Base-by-base conservation (phyloP, 1,140 invertebrate genomes). In the Maconellicoccus hirsutus region DNA sequence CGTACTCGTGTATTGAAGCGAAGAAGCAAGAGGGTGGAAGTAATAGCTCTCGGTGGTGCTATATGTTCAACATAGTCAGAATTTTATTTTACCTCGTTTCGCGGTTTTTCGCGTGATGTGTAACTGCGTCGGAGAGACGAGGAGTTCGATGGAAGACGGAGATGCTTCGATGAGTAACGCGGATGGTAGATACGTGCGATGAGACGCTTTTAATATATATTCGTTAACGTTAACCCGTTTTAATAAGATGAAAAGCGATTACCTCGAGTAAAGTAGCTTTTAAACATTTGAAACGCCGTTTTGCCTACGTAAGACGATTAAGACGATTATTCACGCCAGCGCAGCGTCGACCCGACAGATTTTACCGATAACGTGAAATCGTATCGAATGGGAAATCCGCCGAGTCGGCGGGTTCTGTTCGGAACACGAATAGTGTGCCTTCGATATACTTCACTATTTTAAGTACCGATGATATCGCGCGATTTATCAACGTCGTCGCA, bases 271-370 rank as follows among this genome's bases (percentile, higher is more conserved):
- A 52, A 16, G 42, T 19, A 52, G 16, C 42, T 52, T 52, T 52
- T 19, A 52, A 52, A 52, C 42, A 52, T 52, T 16, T 52, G 42
- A 52, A 52, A 52, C 42, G n/a, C n/a, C n/a, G 42, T 52, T 52
- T 52, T 52, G 42, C 42, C 42, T 52, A 52, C 42, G 42, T 52
- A 52, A 52, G 42, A 52, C 42, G 42, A 52, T 52, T 52, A 52
- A 52, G 42, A 52, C 42, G 42, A 52, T 52, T 52, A 52, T 52
- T 52, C 42, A 52, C 42, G 16, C 42, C 42, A 6, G 42, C 42
- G 6, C n/a, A 3, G 6, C 42, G 42, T 38, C 42, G 42, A 16
- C 16, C 6, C n/a, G 2, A 19, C 16, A 52, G 42, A 52, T 52
- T 52, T 52, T 19, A 16, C 42, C 42, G 42, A 52, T 52, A 52